Base-by-base conservation (phyloP, 2,113 vertebrate genomes). In the Lampris megalopsis region DNA sequence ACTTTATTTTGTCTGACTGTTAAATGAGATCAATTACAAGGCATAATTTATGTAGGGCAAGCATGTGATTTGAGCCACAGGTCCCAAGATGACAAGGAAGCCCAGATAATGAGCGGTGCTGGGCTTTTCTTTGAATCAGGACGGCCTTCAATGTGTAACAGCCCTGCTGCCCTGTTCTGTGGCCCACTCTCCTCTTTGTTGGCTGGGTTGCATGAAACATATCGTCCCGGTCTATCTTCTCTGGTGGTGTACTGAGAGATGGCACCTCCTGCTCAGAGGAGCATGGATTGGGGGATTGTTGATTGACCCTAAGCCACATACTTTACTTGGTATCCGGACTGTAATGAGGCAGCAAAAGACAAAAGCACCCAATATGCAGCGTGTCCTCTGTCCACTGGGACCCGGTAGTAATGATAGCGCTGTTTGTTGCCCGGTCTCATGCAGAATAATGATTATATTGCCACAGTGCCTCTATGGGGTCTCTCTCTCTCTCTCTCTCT, bases 391-490 rank as follows among this genome's bases (percentile, higher is more conserved):
- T 60, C 73, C 70, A 69, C 54, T 58, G 87, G 68, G 89, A 86
- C 75, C 72, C 77, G 75, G 79, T 86, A 54, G 77, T 90, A 85
- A 91, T 87, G 77, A 83, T 64, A 78, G 64, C 24, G 68, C 80
- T 81, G 87, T 85, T 77, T 88, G 89, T 88, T 91, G 88, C 85
- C 73, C 80, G 83, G 88, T 88, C 88, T 85, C 86, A 73, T 81
- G 76, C 83, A 90, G 82, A 91, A 86, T 89, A 83, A 86, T 60
- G 69, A 87, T 80, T 59, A 69, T 64, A 71, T 59, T 76, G 68
- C 59, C 63, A 67, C 68, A 68, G 62, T 38, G 59, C 65, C 68
- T 43, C 10, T 2, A 2, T 13, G 49, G 36, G 49, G 42, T 47
- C 9, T 24, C 24, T 24, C 24, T 61, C 42, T 62, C 53, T 48